Percentiles rank a stretch among this genome's conserved stretches.
Evolutionary conservation across 2,113 vertebrate species (phyloP).

Genomic region (Gymnogyps californianus): DNA sequence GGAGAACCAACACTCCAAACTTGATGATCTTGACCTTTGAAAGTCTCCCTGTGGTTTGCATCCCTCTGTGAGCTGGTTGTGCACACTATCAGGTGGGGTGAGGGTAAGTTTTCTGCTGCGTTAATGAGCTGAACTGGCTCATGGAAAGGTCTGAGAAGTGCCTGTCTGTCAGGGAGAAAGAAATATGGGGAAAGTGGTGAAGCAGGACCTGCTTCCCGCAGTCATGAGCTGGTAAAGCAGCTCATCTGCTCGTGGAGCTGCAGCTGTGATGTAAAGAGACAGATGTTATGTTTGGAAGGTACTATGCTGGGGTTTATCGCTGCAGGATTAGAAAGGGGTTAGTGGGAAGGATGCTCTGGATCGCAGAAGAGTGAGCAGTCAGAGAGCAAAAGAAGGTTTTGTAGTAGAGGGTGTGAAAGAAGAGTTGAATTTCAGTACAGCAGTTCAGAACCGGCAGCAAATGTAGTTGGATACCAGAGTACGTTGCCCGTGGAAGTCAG

Average conservation of each 20-base stretch:
- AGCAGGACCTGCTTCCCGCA: background rate
- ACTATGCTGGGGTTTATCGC: background rate
- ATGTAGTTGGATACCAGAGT: background rate
- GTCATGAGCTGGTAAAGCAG: background rate
- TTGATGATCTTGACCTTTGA: background rate
- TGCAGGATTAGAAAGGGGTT: background rate
- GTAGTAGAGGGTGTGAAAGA: background rate
- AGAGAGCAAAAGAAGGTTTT: background rate
- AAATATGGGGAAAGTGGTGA: background rate
- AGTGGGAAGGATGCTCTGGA: background rate
- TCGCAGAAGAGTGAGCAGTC: background rate
- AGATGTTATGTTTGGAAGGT: background rate
- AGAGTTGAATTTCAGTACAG: background rate
- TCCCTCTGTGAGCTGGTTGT: background rate
- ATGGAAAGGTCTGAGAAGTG: background rate
- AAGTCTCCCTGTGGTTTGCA: background rate
- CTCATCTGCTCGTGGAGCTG: background rate
- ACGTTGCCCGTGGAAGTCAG: fast-evolving
- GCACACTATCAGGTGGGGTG: fast-evolving
- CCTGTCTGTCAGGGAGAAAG: background rate
- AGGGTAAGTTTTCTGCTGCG: background rate
- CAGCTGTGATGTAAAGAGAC: background rate
- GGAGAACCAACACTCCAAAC: background rate
- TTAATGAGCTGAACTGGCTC: background rate
- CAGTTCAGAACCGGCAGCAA: background rate